Conservation (phyloP, 2,888 invertebrate genomes). For the Drosophila niveifrons region DNA sequence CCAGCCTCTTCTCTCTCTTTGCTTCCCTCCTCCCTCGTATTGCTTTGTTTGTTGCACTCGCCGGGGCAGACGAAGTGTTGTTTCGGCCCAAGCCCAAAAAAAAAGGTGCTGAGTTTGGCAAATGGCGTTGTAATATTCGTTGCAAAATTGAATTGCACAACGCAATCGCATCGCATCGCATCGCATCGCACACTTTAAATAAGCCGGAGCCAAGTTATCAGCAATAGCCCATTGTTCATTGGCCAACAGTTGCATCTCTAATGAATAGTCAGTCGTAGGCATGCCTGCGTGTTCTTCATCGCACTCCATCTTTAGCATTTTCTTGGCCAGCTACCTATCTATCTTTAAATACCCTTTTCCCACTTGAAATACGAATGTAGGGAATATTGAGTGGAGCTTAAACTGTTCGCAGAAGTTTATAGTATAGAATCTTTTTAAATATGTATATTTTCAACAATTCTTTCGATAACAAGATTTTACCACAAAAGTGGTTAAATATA, state of each 20-base stretch:
- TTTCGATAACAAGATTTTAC: too few relatives aligned
- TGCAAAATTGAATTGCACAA: conserved; percentile 60
- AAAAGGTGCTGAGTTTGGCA: conserved; percentile 71
- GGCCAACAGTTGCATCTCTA: conserved; percentile 62
- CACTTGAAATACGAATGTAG: too few relatives aligned
- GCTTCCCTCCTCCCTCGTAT: neutral
- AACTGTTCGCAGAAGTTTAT: too few relatives aligned
- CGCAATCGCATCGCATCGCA: conserved; percentile 16
- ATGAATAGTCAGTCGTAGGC: conserved; percentile 46
- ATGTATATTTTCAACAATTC: too few relatives aligned
- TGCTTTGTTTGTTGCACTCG: conserved; percentile 52
- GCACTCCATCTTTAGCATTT: neutral
- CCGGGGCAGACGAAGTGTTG: conserved; percentile 44
- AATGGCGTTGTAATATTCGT: conserved; percentile 71
- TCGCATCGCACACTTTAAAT: conserved; percentile 32
- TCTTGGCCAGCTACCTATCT: neutral
- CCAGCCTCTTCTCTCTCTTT: conserved; percentile 1
- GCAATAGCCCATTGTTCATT: conserved; percentile 63
- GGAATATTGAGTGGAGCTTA: too few relatives aligned
- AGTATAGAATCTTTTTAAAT: too few relatives aligned
- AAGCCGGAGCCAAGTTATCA: conserved; percentile 40
- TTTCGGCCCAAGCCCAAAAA: conserved; percentile 43
- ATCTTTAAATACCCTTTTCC: too few relatives aligned
- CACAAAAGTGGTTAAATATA: too few relatives aligned
- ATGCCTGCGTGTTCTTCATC: conserved; percentile 4